Conservation (phyloP, 2,888 invertebrate genomes). For the Yponomeuta malinellus region DNA sequence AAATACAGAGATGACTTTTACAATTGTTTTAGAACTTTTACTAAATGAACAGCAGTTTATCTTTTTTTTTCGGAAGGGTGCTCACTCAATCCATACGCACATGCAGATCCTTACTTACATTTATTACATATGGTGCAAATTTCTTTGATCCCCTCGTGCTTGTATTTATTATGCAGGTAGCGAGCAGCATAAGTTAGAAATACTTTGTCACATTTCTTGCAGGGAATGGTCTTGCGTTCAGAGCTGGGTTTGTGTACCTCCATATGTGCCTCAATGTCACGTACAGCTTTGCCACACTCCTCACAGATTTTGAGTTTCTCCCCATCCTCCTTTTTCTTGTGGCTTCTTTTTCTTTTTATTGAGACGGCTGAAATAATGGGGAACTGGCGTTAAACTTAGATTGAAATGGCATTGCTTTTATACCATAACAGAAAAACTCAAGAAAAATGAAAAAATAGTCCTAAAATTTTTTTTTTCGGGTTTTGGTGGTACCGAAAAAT, state of each 20-base stretch:
- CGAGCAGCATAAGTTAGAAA: constrained; percentile 40
- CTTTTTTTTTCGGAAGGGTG: too few species aligned
- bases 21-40: too few species aligned
- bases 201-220: constrained; percentile 46
- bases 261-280: constrained; percentile 15
- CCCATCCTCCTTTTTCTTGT: constrained; percentile 17
- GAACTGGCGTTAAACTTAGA: too few species aligned
- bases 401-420: too few species aligned
- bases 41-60: too few species aligned
- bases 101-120: constrained; percentile 33
- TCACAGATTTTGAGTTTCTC: constrained; percentile 19
- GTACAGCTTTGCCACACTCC: constrained; percentile 5
- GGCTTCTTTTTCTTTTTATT: constrained; percentile 18
- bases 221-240: constrained; percentile 34
- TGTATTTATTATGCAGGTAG: constrained; percentile 44
- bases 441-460: too few species aligned
- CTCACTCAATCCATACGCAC: too few species aligned
- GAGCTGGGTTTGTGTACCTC: constrained; percentile 34
- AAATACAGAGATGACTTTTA: too few species aligned
- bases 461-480: too few species aligned
- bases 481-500: too few species aligned
- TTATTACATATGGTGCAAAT: constrained; percentile 56
- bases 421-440: too few species aligned
- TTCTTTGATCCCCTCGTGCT: constrained; percentile 52
- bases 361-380: neutral